phyloP scores from a whole-genome alignment of 2,113 vertebrate species.

The Nesoenas mayeri region DNA sequence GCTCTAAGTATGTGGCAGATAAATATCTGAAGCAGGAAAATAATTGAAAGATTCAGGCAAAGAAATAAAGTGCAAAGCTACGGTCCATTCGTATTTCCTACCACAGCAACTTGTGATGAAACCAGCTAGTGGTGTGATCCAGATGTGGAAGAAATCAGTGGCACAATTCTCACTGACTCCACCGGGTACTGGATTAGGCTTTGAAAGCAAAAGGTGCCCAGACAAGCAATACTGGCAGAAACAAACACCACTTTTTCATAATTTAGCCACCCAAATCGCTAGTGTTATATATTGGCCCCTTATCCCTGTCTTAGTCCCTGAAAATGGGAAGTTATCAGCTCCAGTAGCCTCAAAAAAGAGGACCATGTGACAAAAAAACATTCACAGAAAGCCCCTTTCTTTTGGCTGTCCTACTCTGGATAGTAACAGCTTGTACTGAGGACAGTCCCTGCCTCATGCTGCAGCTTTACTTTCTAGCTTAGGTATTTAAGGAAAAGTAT shows the following conservation, averaged over 20 bases:
- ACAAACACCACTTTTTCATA: not conserved
- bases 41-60: not conserved
- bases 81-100: not conserved
- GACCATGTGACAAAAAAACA: not conserved
- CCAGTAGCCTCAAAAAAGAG: not conserved
- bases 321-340: not conserved
- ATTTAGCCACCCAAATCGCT: not conserved
- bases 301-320: not conserved
- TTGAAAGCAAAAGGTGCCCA: not conserved
- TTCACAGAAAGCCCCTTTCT: not conserved
- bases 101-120: not conserved
- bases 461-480: not conserved
- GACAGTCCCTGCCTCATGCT: not conserved
- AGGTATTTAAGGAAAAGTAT: not conserved
- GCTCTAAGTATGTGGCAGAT: not conserved
- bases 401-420: not conserved
- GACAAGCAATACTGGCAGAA: not conserved
- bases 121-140: not conserved
- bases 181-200: not conserved
- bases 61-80: not conserved
- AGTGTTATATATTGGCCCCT: accelerated
- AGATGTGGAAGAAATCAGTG: not conserved
- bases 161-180: not conserved
- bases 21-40: not conserved
- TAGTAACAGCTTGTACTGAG: not conserved